phyloP scores from a whole-genome alignment of 2,888 invertebrate species.

The Ophion ellenae region DNA sequence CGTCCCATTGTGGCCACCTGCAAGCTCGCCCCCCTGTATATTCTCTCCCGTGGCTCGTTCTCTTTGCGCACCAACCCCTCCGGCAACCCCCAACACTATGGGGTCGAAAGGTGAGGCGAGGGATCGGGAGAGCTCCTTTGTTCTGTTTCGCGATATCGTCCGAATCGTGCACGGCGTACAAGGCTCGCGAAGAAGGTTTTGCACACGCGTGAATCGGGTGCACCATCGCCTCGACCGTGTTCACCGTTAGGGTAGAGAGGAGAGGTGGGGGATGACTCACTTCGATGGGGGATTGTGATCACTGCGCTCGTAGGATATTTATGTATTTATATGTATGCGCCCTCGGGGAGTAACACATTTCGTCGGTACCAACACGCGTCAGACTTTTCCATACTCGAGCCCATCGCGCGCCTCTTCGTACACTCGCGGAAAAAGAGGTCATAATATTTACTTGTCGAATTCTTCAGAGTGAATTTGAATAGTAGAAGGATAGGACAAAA shows the following conservation, averaged over 20 bases:
- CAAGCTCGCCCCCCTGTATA: slow-evolving; percentile 59
- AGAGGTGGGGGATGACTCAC: slow-evolving; percentile 16
- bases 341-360: slow-evolving; percentile 49
- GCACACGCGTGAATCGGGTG: slow-evolving; percentile 44
- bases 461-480: no score
- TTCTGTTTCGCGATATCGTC: slow-evolving; percentile 69
- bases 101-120: slow-evolving; percentile 30
- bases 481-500: no score
- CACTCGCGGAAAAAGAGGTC: no score
- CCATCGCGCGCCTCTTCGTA: no score
- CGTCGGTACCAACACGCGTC: slow-evolving; percentile 6
- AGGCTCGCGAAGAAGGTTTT: slow-evolving; percentile 15
- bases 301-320: slow-evolving; percentile 9
- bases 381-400: neutral
- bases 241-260: neutral
- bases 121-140: slow-evolving; percentile 77
- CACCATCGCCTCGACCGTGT: slow-evolving; percentile 20
- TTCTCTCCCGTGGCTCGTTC: slow-evolving; percentile 33
- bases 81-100: neutral
- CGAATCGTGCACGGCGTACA: neutral
- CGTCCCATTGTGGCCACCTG: slow-evolving; percentile 77
- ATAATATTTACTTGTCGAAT: no score
- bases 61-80: slow-evolving; percentile 6
- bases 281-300: slow-evolving; percentile 18
- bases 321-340: slow-evolving; percentile 2